These are phyloP conservation scores for Acleris sparsana DNA, from an alignment of 2,888 invertebrate species.

Conservation along the genomic window DNA sequence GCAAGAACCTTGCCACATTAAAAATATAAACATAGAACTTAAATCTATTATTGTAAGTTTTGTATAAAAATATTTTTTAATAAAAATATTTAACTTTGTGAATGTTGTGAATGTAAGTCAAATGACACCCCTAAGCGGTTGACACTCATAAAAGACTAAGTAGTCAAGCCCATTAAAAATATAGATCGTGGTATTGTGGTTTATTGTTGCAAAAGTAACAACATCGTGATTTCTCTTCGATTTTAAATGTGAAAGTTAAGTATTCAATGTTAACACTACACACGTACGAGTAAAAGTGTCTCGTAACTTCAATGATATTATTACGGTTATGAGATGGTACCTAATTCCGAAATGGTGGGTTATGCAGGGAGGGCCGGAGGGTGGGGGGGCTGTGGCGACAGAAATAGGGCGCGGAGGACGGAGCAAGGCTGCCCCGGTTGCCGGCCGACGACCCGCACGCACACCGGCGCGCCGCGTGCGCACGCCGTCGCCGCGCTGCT, in stretches of 20 bases:
- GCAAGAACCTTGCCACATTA: no score
- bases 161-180: background rate
- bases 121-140: background rate
- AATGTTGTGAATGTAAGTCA: background rate
- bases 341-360: slow-evolving; percentile 62
- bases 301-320: background rate
- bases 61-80: no score
- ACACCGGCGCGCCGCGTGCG: slow-evolving; percentile 44
- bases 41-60: no score
- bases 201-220: no score
- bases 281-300: background rate
- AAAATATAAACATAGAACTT: no score
- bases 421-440: slow-evolving; percentile 83
- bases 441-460: slow-evolving; percentile 73
- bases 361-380: slow-evolving; percentile 49
- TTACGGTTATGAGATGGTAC: slow-evolving; percentile 40
- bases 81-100: background rate
- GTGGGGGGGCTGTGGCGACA: slow-evolving; percentile 69
- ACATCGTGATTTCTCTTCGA: slow-evolving; percentile 9
- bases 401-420: slow-evolving; percentile 83
- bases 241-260: slow-evolving; percentile 19
- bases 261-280: background rate
- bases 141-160: background rate
- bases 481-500: slow-evolving; percentile 42
- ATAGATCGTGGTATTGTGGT: no score